A percentile compares a stretch with the other conserved stretches of the same genome.
phyloP scores from a whole-genome alignment of 2,888 invertebrate genomes.

The Azorinus chamasolen region DNA sequence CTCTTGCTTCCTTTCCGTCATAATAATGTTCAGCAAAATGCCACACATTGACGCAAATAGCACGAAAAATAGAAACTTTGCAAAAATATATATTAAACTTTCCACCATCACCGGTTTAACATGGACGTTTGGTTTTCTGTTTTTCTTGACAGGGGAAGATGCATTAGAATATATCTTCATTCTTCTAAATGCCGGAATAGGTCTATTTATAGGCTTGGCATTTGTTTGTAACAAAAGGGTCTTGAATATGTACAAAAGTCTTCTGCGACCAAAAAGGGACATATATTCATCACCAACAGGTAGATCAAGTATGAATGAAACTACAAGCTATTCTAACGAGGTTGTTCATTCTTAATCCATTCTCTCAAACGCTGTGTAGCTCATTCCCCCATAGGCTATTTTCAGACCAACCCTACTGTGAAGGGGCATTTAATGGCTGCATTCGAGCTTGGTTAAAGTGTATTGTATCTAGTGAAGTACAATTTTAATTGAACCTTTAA shows the following conservation, averaged over 20 bases:
- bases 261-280: too few species aligned
- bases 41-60: conserved; percentile 12
- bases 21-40: conserved; percentile 32
- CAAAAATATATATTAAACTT: conserved; percentile 49
- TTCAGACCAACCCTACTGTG: too few species aligned
- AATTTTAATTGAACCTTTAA: too few species aligned
- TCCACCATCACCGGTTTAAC: conserved; percentile 50
- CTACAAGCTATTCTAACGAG: too few species aligned
- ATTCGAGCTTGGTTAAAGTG: too few species aligned
- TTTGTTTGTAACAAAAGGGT: conserved; percentile 52
- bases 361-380: too few species aligned
- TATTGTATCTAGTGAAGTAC: too few species aligned
- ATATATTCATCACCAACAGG: too few species aligned
- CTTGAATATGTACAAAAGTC: conserved; percentile 18
- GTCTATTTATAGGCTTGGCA: conserved; percentile 50
- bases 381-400: too few species aligned
- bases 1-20: conserved; percentile 26
- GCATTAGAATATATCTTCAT: conserved; percentile 52
- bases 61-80: conserved; percentile 32
- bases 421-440: too few species aligned
- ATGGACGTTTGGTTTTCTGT: conserved; percentile 54
- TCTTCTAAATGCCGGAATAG: conserved; percentile 51
- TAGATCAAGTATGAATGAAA: too few species aligned
- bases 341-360: too few species aligned
- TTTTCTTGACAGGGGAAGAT: conserved; percentile 12